Percentiles rank a stretch among this genome's conserved stretches.
These are phyloP conservation scores for Amazona vittata DNA, from an alignment of 2,113 vertebrate species.

Conservation along the genomic window DNA sequence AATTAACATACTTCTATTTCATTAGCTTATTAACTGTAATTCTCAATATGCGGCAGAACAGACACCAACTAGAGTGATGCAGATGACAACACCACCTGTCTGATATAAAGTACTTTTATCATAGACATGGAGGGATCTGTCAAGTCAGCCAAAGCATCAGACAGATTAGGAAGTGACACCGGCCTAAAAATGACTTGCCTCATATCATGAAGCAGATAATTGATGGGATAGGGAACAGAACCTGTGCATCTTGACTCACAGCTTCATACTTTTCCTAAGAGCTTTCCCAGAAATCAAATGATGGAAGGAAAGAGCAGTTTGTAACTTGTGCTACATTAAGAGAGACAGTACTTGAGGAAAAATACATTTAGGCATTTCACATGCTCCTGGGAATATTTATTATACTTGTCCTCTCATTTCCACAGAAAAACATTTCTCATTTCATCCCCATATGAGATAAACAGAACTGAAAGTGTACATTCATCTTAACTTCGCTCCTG, in stretches of 20 bases:
- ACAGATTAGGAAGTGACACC: neutral
- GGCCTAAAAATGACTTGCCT: neutral
- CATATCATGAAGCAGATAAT: neutral
- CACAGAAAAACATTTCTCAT: neutral
- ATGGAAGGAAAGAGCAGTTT: neutral
- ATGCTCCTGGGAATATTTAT: neutral
- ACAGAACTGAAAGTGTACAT: neutral
- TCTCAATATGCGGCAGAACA: slow-evolving; percentile 57
- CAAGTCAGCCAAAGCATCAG: slow-evolving; percentile 13
- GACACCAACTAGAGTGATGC: neutral
- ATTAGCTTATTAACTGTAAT: slow-evolving; percentile 62
- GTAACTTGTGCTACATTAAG: neutral
- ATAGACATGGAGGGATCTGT: neutral
- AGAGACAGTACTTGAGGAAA: neutral
- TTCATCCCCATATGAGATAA: neutral
- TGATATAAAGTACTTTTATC: slow-evolving; percentile 10
- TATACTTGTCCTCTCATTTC: neutral
- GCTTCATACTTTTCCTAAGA: neutral
- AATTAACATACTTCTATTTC: slow-evolving; percentile 58
- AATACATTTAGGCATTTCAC: neutral
- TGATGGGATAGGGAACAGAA: neutral
- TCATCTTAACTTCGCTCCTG: neutral
- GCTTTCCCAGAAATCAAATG: neutral
- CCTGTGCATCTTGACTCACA: neutral
- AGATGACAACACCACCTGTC: slow-evolving; percentile 60